Base-by-base conservation (phyloP, 1,140 invertebrate species). In the Bathynomus jamesi region DNA sequence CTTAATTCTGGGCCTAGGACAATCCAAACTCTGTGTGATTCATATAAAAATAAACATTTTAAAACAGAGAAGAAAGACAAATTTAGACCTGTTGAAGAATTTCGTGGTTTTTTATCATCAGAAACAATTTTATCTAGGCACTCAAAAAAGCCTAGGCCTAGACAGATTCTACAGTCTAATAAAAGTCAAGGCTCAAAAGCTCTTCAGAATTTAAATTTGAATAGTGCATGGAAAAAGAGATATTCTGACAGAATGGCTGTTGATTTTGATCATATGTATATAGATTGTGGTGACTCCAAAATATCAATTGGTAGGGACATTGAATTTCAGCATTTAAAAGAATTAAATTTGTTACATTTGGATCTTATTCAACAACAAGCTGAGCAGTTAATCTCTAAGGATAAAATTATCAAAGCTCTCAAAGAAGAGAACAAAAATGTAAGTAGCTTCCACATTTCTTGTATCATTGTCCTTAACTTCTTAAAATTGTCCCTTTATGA, bases 311-410 rank as follows among this genome's bases (percentile, higher is more conserved):
- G 69, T 8, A 62, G 61, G 28, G 69, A 70, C n/a, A 31, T 70
- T 31, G 69, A 70, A 31, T 25, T 29, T 11, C 62, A 70, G 17
- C 69, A 70, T 25, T 17, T 70, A 30, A 70, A 70, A 25, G 60
- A 70, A 21, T 63, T 70, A 24, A 40, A 60, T 17, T 61, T 70
- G 11, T 5, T 70, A 17, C 69, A 70, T 24, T 40, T 70, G 10
- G 69, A 70, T 70, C 61, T 70, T 21, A 70, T 70, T 28, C 69
- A 70, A 32, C 69, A 70, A 32, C 69, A 70, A 31, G 61, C 69
- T 21, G 69, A 70, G 17, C 61, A 70, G 40, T 63, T 70, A n/a
- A 62, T 30, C 24, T 61, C 69, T 10, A 70, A 65, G 32, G 69
- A 70, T 40, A 70, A 70, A 65, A 17, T 64, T n/a, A 70, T 70